These are phyloP conservation scores for Teleogryllus occipitalis DNA, from an alignment of 1,140 invertebrate genomes.

Conservation along the genomic window DNA sequence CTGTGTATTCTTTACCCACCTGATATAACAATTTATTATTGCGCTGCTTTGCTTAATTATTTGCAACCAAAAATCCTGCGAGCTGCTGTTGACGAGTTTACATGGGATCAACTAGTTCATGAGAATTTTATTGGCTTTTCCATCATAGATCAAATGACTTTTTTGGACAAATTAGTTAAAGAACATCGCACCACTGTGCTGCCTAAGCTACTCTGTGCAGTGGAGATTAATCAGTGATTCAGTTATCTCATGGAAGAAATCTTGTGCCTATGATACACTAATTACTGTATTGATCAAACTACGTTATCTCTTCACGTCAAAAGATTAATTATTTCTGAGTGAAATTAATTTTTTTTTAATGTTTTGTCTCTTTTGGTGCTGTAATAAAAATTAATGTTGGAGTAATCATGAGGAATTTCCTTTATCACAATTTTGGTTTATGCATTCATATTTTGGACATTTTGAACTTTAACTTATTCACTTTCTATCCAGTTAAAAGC, in stretches of 20 bases:
- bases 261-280: background rate
- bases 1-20: background rate
- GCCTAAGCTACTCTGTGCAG: background rate
- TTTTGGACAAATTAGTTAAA: background rate
- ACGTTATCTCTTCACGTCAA: too few relatives aligned
- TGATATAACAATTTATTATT: background rate
- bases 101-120: background rate
- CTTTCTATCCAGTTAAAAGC: too few relatives aligned
- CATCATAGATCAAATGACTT: background rate
- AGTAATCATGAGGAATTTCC: too few relatives aligned
- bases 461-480: too few relatives aligned
- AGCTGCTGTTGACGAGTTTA: background rate
- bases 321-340: too few relatives aligned
- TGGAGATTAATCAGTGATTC: background rate
- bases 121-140: background rate
- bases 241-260: background rate
- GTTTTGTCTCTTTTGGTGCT: too few relatives aligned
- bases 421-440: too few relatives aligned
- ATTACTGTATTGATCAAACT: too few relatives aligned
- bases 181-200: background rate
- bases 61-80: background rate
- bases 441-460: too few relatives aligned
- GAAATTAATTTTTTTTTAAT: too few relatives aligned
- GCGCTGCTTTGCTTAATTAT: background rate
- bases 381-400: too few relatives aligned